Evolutionary conservation across 2,113 vertebrate species (phyloP).

Genomic region (Limnothrissa miodon): DNA sequence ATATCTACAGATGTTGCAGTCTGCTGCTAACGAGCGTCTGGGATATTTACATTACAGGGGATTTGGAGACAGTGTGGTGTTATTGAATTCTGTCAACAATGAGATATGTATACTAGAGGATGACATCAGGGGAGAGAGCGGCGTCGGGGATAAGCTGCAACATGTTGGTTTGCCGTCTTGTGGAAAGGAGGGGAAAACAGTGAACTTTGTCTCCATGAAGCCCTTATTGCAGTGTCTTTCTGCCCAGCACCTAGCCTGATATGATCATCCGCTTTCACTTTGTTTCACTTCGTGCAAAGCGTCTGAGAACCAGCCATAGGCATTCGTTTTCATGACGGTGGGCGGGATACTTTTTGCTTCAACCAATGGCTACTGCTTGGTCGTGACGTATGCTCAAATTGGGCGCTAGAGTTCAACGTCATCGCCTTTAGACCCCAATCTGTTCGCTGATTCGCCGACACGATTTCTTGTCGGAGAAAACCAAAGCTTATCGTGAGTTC

Average conservation of each 20-base stretch:
- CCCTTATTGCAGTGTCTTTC: not conserved
- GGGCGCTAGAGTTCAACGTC: too few species aligned
- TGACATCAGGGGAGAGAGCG: not conserved
- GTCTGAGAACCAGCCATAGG: too few species aligned
- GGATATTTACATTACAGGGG: not conserved
- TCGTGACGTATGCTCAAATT: too few species aligned
- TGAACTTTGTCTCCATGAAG: not conserved
- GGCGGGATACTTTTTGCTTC: too few species aligned
- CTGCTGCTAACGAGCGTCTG: not conserved
- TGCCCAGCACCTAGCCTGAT: slow-evolving; percentile 76
- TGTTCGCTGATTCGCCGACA: too few species aligned
- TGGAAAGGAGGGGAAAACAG: not conserved
- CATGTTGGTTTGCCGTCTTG: not conserved
- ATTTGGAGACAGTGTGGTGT: not conserved
- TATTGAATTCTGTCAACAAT: not conserved
- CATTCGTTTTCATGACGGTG: too few species aligned
- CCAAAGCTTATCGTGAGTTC: too few species aligned
- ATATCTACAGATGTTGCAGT: not conserved
- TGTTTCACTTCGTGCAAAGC: too few species aligned
- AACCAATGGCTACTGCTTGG: too few species aligned
- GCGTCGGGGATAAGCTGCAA: not conserved
- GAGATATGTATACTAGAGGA: not conserved
- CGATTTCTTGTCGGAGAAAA: too few species aligned
- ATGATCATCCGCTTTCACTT: too few species aligned
- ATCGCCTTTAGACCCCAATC: too few species aligned